Percentiles rank a stretch among this genome's conserved stretches.
Conservation (phyloP, 2,888 invertebrate species). For the Noctua janthina region DNA sequence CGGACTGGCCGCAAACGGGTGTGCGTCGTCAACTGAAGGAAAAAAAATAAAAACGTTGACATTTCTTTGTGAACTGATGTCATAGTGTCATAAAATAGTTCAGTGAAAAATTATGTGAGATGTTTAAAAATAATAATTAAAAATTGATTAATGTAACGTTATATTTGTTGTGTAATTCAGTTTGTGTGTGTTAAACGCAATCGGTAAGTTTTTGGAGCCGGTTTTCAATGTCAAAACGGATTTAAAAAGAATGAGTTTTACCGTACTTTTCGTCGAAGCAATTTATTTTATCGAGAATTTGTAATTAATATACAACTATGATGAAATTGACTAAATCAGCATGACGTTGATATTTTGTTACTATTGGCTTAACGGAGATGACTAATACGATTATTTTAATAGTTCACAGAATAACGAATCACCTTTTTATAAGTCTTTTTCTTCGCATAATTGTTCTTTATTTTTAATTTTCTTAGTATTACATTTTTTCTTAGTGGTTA, state of each 20-base stretch:
- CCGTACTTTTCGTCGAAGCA: slow-evolving; percentile 54
- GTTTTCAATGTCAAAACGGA: slow-evolving; percentile 60
- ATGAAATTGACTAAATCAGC: slow-evolving; percentile 16
- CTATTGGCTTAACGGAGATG: slow-evolving; percentile 54
- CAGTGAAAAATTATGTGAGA: slow-evolving; percentile 74
- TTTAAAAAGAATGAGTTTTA: slow-evolving; percentile 56
- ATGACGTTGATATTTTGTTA: slow-evolving; percentile 50
- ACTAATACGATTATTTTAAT: slow-evolving; percentile 69
- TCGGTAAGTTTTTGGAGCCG: slow-evolving; percentile 70
- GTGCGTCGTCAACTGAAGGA: slow-evolving; percentile 72
- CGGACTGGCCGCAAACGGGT: slow-evolving; percentile 78
- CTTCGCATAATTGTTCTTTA: slow-evolving; percentile 32
- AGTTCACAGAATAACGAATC: slow-evolving; percentile 58
- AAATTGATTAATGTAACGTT: slow-evolving; percentile 56
- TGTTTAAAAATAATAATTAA: slow-evolving; percentile 61
- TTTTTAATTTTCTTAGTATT: neutral
- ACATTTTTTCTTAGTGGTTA: neutral
- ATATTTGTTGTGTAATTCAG: slow-evolving; percentile 63
- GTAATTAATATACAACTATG: slow-evolving; percentile 20
- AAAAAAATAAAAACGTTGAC: slow-evolving; percentile 84
- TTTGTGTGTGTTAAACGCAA: slow-evolving; percentile 59
- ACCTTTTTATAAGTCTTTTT: slow-evolving; percentile 20
- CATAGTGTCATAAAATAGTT: slow-evolving; percentile 69
- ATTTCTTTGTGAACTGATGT: slow-evolving; percentile 82
- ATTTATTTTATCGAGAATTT: slow-evolving; percentile 28